Conservation (phyloP, 2,797 vertebrate genomes). For the Oophaga sylvatica region DNA sequence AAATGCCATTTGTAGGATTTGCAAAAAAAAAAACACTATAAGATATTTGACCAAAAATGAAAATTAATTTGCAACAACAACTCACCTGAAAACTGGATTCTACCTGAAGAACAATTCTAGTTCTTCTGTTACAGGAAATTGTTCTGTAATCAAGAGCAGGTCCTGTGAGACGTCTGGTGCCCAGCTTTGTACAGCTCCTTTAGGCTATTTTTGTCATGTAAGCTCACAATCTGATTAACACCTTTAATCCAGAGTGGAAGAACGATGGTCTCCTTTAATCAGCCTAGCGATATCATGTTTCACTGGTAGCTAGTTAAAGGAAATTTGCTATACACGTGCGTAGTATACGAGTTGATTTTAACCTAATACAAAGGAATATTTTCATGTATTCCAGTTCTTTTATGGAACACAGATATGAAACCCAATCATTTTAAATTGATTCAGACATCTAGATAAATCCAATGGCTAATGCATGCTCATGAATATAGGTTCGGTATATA, state of each 20-base stretch:
- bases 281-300: conserved; percentile 62
- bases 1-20: no score
- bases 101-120: conserved; percentile 55
- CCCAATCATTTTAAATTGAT: background rate
- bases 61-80: background rate
- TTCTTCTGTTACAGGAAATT: conserved; percentile 3
- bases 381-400: background rate
- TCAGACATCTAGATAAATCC: background rate
- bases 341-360: background rate
- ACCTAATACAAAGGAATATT: background rate
- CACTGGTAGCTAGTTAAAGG: conserved; percentile 47
- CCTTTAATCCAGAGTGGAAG: conserved; percentile 81
- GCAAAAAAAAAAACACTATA: no score
- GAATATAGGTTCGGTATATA: no score
- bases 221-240: conserved; percentile 86
- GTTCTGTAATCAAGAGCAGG: conserved; percentile 62
- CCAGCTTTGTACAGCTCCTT: conserved; percentile 80
- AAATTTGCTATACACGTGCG: background rate
- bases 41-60: background rate
- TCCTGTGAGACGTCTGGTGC: conserved; percentile 56
- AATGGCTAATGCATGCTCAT: background rate
- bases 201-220: conserved; percentile 85
- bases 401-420: background rate
- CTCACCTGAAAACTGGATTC: conserved; percentile 60
- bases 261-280: conserved; percentile 71